Percentiles rank a stretch among this genome's conserved stretches.
Evolutionary conservation across 1,140 invertebrate genomes (phyloP).

Genomic region (Lethocerus indicus): DNA sequence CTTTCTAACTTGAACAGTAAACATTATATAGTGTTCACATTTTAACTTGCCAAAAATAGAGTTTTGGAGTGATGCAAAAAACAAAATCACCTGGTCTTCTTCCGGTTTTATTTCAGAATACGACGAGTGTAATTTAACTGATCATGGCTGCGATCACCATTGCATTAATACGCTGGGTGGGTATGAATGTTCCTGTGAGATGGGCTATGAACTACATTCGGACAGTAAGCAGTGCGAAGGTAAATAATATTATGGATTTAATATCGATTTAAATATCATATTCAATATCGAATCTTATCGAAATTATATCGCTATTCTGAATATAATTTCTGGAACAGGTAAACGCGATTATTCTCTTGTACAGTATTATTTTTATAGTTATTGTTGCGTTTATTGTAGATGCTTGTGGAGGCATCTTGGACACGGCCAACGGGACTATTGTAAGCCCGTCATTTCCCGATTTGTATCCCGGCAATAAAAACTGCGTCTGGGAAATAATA

Average conservation of each 20-base stretch:
- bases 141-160: conserved; percentile 90
- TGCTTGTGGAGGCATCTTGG: conserved; percentile 86
- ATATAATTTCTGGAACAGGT: too few species aligned
- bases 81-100: too few species aligned
- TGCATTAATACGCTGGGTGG: conserved; percentile 92
- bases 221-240: conserved; percentile 96
- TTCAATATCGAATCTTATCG: neutral
- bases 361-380: neutral
- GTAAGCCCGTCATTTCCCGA: conserved; percentile 92
- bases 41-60: too few species aligned
- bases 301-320: too few species aligned
- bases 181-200: conserved; percentile 86
- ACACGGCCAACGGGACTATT: conserved; percentile 77
- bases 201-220: conserved; percentile 90
- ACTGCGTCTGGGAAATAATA: conserved; percentile 94
- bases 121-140: conserved; percentile 74
- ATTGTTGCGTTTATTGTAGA: conserved; percentile 35
- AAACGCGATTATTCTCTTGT: too few species aligned
- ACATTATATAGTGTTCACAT: neutral
- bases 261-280: neutral
- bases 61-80: too few species aligned
- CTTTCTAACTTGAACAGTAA: neutral
- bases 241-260: conserved; percentile 23
- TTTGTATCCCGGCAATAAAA: conserved; percentile 82
- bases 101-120: conserved; percentile 61